Evolutionary conservation across 2,888 invertebrate species (phyloP).

Genomic region (Oxyteleia sp.): DNA sequence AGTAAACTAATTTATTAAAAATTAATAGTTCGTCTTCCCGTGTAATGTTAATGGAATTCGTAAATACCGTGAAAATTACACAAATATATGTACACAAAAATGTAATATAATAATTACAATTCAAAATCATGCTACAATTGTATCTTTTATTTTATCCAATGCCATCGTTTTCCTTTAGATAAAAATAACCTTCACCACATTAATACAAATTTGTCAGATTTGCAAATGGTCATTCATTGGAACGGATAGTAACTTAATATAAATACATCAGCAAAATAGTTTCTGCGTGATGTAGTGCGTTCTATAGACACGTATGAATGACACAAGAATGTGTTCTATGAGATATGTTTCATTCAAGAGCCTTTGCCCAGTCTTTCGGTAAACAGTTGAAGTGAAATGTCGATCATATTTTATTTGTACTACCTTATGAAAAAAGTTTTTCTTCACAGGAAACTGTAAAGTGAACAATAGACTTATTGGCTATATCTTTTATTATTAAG

Average conservation of each 20-base stretch:
- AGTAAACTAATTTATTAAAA: no score
- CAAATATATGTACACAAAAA: no score
- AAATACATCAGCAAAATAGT: conserved; percentile 6
- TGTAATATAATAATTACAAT: no score
- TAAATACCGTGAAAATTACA: no score
- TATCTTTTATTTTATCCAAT: no score
- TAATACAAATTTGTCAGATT: no score
- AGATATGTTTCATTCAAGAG: conserved; percentile 52
- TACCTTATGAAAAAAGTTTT: conserved; percentile 78
- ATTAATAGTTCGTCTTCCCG: no score
- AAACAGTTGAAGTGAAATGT: conserved; percentile 50
- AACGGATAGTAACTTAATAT: background rate
- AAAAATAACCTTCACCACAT: no score
- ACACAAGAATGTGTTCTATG: conserved; percentile 17
- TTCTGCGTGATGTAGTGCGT: conserved; percentile 9
- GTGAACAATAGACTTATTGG: background rate
- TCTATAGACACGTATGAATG: conserved; percentile 12
- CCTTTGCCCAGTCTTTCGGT: conserved; percentile 53
- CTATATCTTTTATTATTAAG: background rate
- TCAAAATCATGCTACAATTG: no score
- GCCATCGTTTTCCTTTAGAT: no score
- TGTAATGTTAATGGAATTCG: no score
- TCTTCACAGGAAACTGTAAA: conserved; percentile 12
- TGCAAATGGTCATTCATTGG: background rate
- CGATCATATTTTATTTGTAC: conserved; percentile 32